Evolutionary conservation across 64 coral and sea anemone genomes (phyloP), one percentile per base, ranked within the genome.

Genomic region (Stichodactyla helianthus): DNA sequence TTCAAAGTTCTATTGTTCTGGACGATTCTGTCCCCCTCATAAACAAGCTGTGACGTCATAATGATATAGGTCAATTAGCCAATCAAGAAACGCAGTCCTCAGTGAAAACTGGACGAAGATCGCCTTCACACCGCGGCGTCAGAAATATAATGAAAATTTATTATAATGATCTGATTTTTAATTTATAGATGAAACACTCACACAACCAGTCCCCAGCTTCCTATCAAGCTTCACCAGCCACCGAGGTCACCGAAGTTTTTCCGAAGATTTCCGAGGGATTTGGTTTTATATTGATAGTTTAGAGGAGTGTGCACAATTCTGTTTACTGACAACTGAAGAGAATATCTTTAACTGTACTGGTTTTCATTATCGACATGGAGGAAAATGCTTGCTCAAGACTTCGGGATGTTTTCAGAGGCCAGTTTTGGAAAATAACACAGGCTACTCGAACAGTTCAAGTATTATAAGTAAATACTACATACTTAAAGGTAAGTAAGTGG

Each of bases 221-320:
- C 68, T 74, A 9, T 74, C 68, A 31, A 74, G 68, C 68, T 74
- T 74, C 68, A 31, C 25, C 10, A 74, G 68, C 27, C 27, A 74
- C 68, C 68, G 25, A 74, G 27, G 25, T 35, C 27, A 74, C 68
- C 68, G 25, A 74, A 74, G 25, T 28, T 31, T 9, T 74, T 31
- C 68, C 68, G 68, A 74, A 74, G 68, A 74, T 74, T 74, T 31
- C 26, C 68, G 68, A 74, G 68, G 68, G 68, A 74, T 74, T 13
- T 74, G 68, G 68, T 74, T 74, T 31, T 74, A 26, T 19, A 11
- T 74, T 74, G 78, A 53, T 81, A 20, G 50, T 15, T 5, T 51
- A 50, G 78, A 81, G 50, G 78, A 81, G 10, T 81, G 78, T 13
- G 78, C 78, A 23, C 50, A 51, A 54, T 81, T 81, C 52, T 81